Evolutionary conservation across 2,113 vertebrate species (phyloP), one percentile per base, ranked within the genome.

Genomic region (Petrocephalus microphthalmus): DNA sequence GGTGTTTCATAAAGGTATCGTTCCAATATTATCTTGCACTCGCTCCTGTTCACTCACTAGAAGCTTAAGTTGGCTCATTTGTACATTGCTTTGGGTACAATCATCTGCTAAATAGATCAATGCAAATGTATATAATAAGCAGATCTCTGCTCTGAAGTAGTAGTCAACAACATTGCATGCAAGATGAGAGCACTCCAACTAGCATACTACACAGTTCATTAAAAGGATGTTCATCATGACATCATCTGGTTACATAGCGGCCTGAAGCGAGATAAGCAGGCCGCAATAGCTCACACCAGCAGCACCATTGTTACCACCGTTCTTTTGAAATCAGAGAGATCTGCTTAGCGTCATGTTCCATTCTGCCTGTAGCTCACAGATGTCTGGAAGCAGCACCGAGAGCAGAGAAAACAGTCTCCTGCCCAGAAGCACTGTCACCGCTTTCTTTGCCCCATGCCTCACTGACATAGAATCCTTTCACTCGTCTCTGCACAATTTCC

Each of bases 241-340:
- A 84, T 49, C 47, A 51, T 84, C n/a, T 25, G 82, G 82, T 51
- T 10, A 52, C 7, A 25, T 52, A 52, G 47, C n/a, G 20, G 13
- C 82, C 82, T 25, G 82, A 84, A 52, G 45, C n/a, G 7, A 22
- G 49, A 2, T 2, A 52, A 52, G 22, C 49, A 84, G 49, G n/a
- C 45, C 11, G 7, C 51, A 47, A 49, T 52, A 49, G 5, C 47
- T 49, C 13, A 84, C 45, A 84, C 45, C 45, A 84, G 19, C n/a
- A 45, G 49, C 13, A 5, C 82, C 45, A 84, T 84, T 84, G 82
- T 84, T 84, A 84, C 25, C 60, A 52, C 47, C 22, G n/a, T 45
- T 52, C 82, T 84, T 84, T 84, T 84, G 82, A 84, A 84, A 49
- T 25, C 82, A 84, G 45, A 84, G 82, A 84, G 10, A 29, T 42